Base-by-base conservation (phyloP, 1,140 invertebrate genomes). In the Coptotermes formosanus region DNA sequence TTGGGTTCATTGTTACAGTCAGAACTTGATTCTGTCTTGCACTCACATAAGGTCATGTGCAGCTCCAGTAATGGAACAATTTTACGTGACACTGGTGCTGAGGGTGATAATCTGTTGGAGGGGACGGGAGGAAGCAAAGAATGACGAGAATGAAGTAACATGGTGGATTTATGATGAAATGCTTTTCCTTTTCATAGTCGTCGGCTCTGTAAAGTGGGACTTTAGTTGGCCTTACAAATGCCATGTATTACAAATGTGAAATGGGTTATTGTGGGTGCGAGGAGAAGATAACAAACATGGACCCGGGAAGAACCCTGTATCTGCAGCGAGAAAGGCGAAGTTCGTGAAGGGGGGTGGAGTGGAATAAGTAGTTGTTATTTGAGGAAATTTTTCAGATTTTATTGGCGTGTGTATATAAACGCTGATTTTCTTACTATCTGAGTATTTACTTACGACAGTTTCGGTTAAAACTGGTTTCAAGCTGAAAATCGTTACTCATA, bases 81-180 rank as follows among this genome's bases (percentile, higher is more conserved):
- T 75, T 30, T 75, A 75, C 64, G 64, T 75, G 64, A 75, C 64
- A 11, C 9, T 75, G 64, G 25, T 75, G 14, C 14, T 9, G 64
- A 75, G 64, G 9, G 64, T 30, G 64, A 75, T 30, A 75, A 30
- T 75, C 64, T 75, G 64, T 8, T 64, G 59, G 59, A 64, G 64
- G 25, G 9, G 25, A 30, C 4, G n/a, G 25, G n/a, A 75, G 64
- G n/a, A 30, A 75, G n/a, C 25, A 75, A 75, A 75, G 64, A 75
- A 30, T 75, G 64, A 75, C 9, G 2, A 30, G n/a, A 14, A 75
- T 75, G n/a, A 75, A 30, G 25, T 75, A 75, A 75, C 25, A 6
- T 25, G 9, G 25, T 75, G 64, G 64, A 75, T 75, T 75, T 75
- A 75, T 75, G 64, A 75, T 75, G 25, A 75, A 75, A 75, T 75